Conservation (phyloP, 2,797 vertebrate species). For the Tapirus indicus region DNA sequence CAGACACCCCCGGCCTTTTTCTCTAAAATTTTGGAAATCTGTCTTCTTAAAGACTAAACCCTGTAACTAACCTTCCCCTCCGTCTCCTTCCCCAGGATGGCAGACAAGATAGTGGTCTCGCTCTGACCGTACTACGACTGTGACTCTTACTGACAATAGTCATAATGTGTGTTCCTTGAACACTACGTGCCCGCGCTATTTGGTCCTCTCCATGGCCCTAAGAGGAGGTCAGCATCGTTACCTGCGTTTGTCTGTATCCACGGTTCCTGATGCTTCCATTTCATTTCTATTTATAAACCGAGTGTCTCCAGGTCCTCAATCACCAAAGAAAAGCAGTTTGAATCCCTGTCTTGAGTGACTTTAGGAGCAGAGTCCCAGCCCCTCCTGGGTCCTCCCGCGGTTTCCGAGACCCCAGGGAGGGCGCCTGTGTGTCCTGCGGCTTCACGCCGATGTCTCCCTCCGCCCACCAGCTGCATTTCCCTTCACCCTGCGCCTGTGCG, state of each 20-base stretch:
- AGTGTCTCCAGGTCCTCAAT: neutral
- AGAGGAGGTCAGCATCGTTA: neutral
- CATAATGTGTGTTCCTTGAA: neutral
- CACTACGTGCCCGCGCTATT: fast-evolving
- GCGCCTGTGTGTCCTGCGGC: no score
- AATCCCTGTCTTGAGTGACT: neutral
- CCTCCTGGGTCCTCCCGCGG: fast-evolving
- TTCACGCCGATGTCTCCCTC: fast-evolving
- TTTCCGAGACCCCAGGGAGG: neutral
- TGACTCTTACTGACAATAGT: neutral
- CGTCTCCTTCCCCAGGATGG: neutral
- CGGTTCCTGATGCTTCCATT: neutral
- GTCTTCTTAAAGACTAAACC: neutral
- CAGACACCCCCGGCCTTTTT: neutral
- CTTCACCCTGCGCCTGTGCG: fast-evolving
- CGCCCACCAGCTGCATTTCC: fast-evolving
- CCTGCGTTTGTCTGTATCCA: neutral
- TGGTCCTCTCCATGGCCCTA: neutral
- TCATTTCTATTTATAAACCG: neutral
- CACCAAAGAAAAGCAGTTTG: neutral
- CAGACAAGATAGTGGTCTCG: neutral
- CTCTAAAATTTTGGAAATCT: neutral
- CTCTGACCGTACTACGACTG: neutral
- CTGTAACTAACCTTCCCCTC: neutral
- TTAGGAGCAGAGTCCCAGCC: neutral